A percentile compares a stretch with the other conserved stretches of the same genome.
phyloP scores from a whole-genome alignment of 2,797 vertebrate genomes.

The Alauda arvensis region DNA sequence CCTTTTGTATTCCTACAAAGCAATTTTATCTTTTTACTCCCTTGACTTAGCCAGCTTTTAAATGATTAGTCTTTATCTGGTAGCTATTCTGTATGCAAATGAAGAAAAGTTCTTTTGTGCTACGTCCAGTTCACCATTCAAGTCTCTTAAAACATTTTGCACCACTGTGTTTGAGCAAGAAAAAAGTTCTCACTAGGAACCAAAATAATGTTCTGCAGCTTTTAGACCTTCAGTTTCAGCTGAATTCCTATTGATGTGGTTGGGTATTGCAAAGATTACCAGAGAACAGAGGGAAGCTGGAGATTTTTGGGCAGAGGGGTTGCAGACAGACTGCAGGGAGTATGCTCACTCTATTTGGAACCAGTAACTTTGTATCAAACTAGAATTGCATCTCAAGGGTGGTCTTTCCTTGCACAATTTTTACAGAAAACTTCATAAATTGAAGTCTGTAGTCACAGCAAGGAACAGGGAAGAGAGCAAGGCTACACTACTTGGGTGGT shows the following conservation, averaged over 20 bases:
- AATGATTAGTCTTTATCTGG: neutral
- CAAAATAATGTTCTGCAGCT: neutral
- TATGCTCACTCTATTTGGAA: neutral
- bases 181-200: neutral
- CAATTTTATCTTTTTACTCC: slow-evolving; percentile 7
- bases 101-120: neutral
- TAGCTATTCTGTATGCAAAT: slow-evolving; percentile 4
- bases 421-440: neutral
- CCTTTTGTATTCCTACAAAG: slow-evolving; percentile 10
- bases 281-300: neutral
- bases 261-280: neutral
- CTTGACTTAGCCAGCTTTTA: slow-evolving; percentile 9
- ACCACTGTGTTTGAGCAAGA: neutral
- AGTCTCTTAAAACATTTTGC: neutral
- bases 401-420: neutral
- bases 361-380: neutral
- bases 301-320: neutral
- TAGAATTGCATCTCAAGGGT: neutral
- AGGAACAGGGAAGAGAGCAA: neutral
- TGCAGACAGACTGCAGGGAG: neutral
- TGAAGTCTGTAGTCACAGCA: neutral
- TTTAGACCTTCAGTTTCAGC: neutral
- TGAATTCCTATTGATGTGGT: neutral
- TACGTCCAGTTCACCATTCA: neutral
- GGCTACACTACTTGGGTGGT: neutral